Evolutionary conservation across 1,140 invertebrate species (phyloP).

Genomic region (Globodera ellingtonae): DNA sequence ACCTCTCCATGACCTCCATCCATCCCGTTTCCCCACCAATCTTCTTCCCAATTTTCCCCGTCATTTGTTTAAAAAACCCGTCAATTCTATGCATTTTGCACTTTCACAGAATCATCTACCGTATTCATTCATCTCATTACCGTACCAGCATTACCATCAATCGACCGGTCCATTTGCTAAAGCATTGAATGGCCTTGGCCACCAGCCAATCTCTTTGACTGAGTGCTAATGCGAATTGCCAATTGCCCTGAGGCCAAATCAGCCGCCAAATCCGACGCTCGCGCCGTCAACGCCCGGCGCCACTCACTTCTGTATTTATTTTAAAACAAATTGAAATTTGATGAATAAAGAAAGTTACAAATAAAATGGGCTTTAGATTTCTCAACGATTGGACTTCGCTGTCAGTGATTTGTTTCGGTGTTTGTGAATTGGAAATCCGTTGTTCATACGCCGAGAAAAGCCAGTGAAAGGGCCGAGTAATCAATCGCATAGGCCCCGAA

Average conservation of each 20-base stretch:
- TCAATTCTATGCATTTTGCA: neutral
- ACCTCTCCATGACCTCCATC: neutral
- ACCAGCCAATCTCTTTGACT: neutral
- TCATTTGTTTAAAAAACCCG: neutral
- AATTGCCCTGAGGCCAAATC: neutral
- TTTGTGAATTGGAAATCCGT: constrained; percentile 34
- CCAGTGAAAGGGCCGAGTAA: neutral
- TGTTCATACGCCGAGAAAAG: constrained; percentile 24
- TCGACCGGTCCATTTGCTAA: neutral
- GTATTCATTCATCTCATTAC: neutral
- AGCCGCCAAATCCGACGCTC: neutral
- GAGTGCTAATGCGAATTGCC: constrained; percentile 14
- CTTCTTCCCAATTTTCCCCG: neutral
- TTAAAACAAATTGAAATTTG: too few relatives aligned
- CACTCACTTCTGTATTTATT: neutral
- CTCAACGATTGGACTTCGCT: constrained; percentile 38
- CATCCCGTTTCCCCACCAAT: neutral
- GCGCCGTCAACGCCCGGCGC: constrained; percentile 1
- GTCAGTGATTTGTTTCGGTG: constrained; percentile 36
- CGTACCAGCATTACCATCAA: neutral
- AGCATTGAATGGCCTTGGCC: neutral
- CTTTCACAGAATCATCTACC: neutral
- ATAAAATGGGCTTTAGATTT: neutral
- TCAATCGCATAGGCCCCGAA: constrained; percentile 2
- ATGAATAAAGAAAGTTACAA: too few relatives aligned